phyloP scores from a whole-genome alignment of 2,888 invertebrate genomes.

The Lasius fuliginosus region DNA sequence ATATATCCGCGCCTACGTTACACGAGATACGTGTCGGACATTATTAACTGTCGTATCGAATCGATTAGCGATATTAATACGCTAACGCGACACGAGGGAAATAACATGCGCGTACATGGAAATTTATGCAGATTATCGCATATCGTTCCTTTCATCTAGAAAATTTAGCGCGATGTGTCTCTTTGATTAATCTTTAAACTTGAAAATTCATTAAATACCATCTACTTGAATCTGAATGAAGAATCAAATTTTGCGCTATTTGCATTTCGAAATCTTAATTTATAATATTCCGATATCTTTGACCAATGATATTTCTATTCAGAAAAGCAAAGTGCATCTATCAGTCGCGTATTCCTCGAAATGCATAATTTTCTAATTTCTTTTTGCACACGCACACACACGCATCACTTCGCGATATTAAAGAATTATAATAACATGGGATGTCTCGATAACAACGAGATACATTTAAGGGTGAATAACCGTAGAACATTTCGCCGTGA shows the following conservation, averaged over 20 bases:
- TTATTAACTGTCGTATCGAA: constrained; percentile 41
- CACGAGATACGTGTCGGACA: background rate
- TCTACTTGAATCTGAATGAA: background rate
- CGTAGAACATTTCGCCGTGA: constrained; percentile 23
- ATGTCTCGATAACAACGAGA: background rate
- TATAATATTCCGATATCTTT: background rate
- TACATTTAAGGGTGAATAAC: constrained; percentile 34
- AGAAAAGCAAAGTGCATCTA: background rate
- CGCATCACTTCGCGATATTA: background rate
- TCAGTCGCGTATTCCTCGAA: background rate
- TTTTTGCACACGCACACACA: background rate
- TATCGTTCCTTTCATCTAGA: background rate
- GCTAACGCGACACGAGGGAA: constrained; percentile 26
- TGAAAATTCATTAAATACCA: background rate
- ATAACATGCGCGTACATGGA: background rate
- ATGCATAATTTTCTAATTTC: background rate
- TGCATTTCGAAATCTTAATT: background rate
- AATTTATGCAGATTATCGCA: constrained; percentile 36
- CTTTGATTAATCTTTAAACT: background rate
- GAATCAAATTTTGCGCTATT: background rate
- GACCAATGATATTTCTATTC: background rate
- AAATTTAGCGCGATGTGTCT: constrained; percentile 14
- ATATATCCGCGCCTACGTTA: background rate
- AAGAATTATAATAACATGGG: background rate
- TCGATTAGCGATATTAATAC: constrained; percentile 51